phyloP scores from a whole-genome alignment of 2,113 vertebrate genomes.

The Microtus oregoni region DNA sequence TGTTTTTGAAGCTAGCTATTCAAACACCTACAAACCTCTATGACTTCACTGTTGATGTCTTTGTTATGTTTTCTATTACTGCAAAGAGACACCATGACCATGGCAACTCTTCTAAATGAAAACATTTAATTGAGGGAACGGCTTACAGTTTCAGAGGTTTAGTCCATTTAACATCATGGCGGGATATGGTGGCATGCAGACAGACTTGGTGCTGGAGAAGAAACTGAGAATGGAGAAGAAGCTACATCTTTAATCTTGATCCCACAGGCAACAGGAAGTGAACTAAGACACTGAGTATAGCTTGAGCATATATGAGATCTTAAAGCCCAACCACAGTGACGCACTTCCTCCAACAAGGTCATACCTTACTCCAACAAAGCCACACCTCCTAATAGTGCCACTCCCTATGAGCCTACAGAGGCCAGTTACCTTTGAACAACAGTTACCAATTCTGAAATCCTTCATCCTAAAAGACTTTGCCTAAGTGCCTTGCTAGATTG shows the following conservation, averaged over 20 bases:
- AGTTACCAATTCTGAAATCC: neutral
- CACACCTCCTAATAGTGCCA: neutral
- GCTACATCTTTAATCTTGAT: neutral
- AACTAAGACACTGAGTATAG: neutral
- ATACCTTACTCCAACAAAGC: neutral
- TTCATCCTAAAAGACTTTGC: neutral
- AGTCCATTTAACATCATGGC: neutral
- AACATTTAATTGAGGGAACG: neutral
- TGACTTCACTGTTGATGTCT: neutral
- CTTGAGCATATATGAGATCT: neutral
- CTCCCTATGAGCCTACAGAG: neutral
- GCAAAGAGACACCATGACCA: neutral
- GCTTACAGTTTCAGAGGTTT: neutral
- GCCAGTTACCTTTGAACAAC: neutral
- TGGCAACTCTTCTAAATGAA: too few relatives aligned
- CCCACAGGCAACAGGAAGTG: neutral
- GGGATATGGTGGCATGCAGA: neutral
- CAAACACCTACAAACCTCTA: conserved; percentile 34
- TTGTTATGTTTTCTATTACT: neutral
- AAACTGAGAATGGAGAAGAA: neutral
- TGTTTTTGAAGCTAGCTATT: neutral
- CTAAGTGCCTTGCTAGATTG: neutral
- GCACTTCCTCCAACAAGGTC: neutral
- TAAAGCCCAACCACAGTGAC: neutral
- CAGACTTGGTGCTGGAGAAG: neutral